These are phyloP conservation scores for Brotula barbata DNA, from an alignment of 2,797 vertebrate genomes.

Conservation along the genomic window DNA sequence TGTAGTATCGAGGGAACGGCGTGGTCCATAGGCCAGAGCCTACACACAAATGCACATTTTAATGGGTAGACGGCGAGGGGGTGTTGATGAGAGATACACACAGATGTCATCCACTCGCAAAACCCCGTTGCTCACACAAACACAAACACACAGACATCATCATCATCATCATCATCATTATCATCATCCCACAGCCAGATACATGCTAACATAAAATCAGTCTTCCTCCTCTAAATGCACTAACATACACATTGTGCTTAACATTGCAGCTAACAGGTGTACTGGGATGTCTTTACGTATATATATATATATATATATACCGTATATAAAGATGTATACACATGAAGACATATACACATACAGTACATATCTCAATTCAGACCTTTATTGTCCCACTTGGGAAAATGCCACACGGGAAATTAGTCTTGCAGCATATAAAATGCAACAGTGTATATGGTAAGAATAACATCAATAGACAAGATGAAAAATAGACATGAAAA, in stretches of 20 bases:
- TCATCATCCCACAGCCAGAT: conserved; percentile 55
- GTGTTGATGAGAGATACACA: conserved; percentile 59
- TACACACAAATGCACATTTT: conserved; percentile 39
- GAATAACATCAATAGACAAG: too few species aligned
- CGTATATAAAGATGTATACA: too few species aligned
- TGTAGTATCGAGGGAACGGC: conserved; percentile 31
- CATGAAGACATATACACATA: too few species aligned
- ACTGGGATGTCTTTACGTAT: neutral
- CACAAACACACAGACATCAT: conserved; percentile 43
- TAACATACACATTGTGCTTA: conserved; percentile 5
- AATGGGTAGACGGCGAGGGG: conserved; percentile 54
- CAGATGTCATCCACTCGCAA: conserved; percentile 51
- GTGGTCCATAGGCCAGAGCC: conserved; percentile 23
- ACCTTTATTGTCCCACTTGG: too few species aligned
- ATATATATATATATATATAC: too few species aligned
- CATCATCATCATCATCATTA: conserved; percentile 51
- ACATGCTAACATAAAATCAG: conserved; percentile 27
- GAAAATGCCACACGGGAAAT: too few species aligned
- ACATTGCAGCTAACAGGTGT: neutral
- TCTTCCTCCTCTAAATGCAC: neutral
- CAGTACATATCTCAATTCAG: too few species aligned
- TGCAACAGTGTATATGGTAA: too few species aligned
- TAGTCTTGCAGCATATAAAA: too few species aligned
- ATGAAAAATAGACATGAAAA: too few species aligned
- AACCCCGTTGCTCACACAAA: neutral